These are phyloP conservation scores for Tyria jacobaeae DNA, from an alignment of 2,888 invertebrate genomes.

Conservation along the genomic window DNA sequence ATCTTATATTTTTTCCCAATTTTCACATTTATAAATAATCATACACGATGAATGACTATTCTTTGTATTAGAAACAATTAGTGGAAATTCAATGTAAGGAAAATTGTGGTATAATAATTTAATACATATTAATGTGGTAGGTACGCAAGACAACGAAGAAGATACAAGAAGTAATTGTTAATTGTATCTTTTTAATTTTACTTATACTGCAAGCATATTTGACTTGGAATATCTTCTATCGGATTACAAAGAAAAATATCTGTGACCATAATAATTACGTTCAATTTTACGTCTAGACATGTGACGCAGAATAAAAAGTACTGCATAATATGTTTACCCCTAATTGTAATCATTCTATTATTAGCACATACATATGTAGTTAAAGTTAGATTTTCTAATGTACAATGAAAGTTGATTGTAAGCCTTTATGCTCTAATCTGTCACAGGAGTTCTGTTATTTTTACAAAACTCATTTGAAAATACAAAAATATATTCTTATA, in stretches of 20 bases:
- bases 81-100: too few relatives aligned
- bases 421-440: background rate
- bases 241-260: background rate
- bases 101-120: too few relatives aligned
- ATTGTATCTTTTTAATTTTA: too few relatives aligned
- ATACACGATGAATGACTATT: too few relatives aligned
- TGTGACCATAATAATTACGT: background rate
- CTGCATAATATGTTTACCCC: background rate
- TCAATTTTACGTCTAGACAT: constrained; percentile 2
- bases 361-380: background rate
- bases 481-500: too few relatives aligned
- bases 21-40: too few relatives aligned
- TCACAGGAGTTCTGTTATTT: background rate
- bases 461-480: background rate
- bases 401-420: background rate
- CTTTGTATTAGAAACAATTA: too few relatives aligned
- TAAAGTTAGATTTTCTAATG: background rate
- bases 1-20: too few relatives aligned
- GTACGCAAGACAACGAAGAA: too few relatives aligned
- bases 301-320: background rate
- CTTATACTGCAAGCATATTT: background rate
- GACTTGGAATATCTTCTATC: background rate
- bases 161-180: too few relatives aligned
- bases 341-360: background rate
- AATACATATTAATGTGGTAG: too few relatives aligned